Percentiles rank a stretch among this genome's conserved stretches.
Conservation (phyloP, 2,113 vertebrate genomes). For the Saguinus midas region DNA sequence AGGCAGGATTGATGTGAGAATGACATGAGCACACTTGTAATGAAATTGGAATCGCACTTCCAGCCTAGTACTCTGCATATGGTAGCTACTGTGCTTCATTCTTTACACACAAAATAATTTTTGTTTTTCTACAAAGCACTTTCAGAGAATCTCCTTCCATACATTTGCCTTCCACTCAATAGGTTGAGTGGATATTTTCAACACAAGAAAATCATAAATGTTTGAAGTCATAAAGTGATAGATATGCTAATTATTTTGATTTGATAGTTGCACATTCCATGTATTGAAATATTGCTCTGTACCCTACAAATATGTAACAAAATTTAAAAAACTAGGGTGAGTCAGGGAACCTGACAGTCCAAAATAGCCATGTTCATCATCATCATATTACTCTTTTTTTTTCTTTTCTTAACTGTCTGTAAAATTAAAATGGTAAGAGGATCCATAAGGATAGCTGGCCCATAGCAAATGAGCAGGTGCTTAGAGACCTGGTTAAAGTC, state of each 20-base stretch:
- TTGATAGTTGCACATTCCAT: not conserved
- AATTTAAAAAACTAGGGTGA: not conserved
- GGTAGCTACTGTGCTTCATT: not conserved
- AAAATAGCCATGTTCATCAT: not conserved
- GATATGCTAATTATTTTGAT: not conserved
- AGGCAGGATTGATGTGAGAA: not conserved
- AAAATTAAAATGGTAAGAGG: not conserved
- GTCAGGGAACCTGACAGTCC: not conserved
- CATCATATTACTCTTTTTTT: not conserved
- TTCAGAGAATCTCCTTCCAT: not conserved
- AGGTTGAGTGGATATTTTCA: not conserved
- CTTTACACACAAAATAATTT: not conserved
- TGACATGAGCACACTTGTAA: not conserved
- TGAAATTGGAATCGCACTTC: not conserved
- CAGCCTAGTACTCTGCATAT: not conserved
- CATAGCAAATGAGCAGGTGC: not conserved
- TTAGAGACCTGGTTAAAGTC: not conserved
- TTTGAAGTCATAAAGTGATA: not conserved
- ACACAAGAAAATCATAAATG: not conserved
- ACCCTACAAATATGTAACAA: not conserved
- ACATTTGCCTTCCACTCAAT: not conserved
- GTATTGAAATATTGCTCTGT: not conserved
- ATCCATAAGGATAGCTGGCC: not conserved
- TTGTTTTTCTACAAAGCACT: not conserved
- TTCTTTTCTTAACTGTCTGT: not conserved